A percentile compares a stretch with the other conserved stretches of the same genome.
These are phyloP conservation scores for Drosophila basisetae DNA, from an alignment of 2,888 invertebrate genomes.

Conservation along the genomic window DNA sequence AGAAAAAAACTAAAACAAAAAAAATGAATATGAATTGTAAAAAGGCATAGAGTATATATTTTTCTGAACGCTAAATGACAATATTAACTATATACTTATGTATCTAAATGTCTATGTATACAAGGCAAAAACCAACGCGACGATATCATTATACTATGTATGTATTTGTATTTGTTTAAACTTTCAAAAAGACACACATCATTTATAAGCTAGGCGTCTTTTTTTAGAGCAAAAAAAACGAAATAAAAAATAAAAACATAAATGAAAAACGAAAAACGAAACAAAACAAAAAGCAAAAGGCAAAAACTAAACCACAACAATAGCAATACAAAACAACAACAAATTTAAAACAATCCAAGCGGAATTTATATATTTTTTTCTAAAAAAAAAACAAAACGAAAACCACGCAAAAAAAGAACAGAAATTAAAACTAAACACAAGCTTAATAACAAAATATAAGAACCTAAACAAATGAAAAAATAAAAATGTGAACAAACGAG, in stretches of 20 bases:
- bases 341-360: conserved; percentile 10
- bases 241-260: not conserved
- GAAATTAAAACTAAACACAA: conserved; percentile 6
- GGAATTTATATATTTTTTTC: conserved; percentile 51
- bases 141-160: conserved; percentile 44
- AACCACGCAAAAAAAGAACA: not conserved
- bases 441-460: conserved; percentile 16
- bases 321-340: not conserved
- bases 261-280: not conserved
- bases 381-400: conserved; percentile 13
- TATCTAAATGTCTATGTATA: conserved; percentile 42
- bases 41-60: conserved; percentile 72
- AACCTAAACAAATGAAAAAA: not conserved
- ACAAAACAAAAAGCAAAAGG: not conserved
- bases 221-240: conserved; percentile 12
- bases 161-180: conserved; percentile 60
- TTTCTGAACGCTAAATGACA: conserved; percentile 81
- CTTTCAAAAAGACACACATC: conserved; percentile 39
- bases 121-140: conserved; percentile 47
- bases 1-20: conserved; percentile 7
- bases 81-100: conserved; percentile 69
- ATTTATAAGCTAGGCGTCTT: conserved; percentile 41
- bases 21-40: conserved; percentile 41
- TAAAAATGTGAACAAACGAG: conserved; percentile 1
- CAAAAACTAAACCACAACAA: conserved; percentile 30